Evolutionary conservation across 1,140 invertebrate species (phyloP), one percentile per base, ranked within the genome.

Genomic region (Phenacoccus solenopsis): DNA sequence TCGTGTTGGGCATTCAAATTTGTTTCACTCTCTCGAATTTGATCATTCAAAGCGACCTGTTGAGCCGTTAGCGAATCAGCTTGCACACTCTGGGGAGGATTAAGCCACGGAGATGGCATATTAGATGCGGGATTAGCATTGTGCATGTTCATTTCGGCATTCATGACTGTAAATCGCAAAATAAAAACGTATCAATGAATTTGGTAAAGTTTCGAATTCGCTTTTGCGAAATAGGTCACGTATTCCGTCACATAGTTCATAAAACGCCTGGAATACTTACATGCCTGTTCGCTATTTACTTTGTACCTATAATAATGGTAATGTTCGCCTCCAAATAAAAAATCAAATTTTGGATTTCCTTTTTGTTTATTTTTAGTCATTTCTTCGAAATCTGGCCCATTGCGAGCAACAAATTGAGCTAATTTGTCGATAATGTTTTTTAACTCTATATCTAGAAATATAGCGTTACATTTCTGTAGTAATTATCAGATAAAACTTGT

Each of bases 291-390:
- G 67, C 89, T 88, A 56, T 88, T 90, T 70, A 98, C 94, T 86
- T 94, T 91, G 78, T 92, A 98, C 78, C 96, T 92, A 81, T 99
- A 98, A 81, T 98, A 98, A 79, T 90, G 91, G 81, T 90, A 95
- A 81, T 88, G 89, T 77, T 96, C 93, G 64, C 96, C 96, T 73
- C 94, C 95, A 83, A 96, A 98, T 32, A 99, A 83, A 81, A 98
- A 98, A 73, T 88, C 86, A 82, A 98, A 98, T 78, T 95, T 95
- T 12, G 94, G 92, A 81, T 98, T 98, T 76, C 94, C 92, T 79
- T 93, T 90, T 80, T 98, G 95, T 81, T 98, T 98, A 75, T 92
- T 92, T 83, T 97, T 97, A 59, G 95, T 98, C 88, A 97, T 97
- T 77, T 92, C 87, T 82, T 98, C 96, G 81, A 98, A 98, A 79